Evolutionary conservation across 1,140 invertebrate genomes (phyloP), one percentile per base, ranked within the genome.

Genomic region (Atta texana): DNA sequence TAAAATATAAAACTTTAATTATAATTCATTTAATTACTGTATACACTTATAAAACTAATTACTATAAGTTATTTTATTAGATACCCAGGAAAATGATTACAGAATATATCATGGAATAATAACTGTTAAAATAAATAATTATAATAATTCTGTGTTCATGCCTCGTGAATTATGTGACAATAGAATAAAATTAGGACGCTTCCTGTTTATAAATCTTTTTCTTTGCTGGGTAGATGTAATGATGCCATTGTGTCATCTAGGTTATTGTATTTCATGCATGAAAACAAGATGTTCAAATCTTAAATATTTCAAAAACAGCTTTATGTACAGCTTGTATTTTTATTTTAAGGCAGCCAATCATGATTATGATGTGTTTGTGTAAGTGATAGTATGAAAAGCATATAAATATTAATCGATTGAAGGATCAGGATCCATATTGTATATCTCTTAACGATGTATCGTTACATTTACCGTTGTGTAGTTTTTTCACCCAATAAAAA

Each of bases 221-320:
- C 74, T 82, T 89, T 91, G 88, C 90, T 89, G 1, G 10, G 18
- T 69, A 44, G 21, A 87, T 85, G 91, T 81, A 90, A 91, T 86
- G 89, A 91, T 90, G 77, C 87, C 91, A 93, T 82, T 74, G 28
- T 82, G 75, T 89, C 63, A 90, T 61, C 76, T 84, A 88, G 86
- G 76, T 89, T 93, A 93, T 88, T 81, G 86, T 91, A 87, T 92
- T 93, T 94, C 93, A 94, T 90, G 90, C 90, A 80, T 92, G 69
- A 92, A 69, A 91, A 92, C 66, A 12, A 44, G 28, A 61, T 8
- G 2, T 59, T 59, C 24, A 53, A 53, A 55, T 72, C 34, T 74
- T 31, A 18, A 28, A 59, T 49, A 49, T 21, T 49, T 49, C 21
- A 44, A 69, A 24, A 4, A 7, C 0, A 39, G 8, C 31, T 28